Conservation (phyloP, 2,113 vertebrate species). For the Taxidea taxus region DNA sequence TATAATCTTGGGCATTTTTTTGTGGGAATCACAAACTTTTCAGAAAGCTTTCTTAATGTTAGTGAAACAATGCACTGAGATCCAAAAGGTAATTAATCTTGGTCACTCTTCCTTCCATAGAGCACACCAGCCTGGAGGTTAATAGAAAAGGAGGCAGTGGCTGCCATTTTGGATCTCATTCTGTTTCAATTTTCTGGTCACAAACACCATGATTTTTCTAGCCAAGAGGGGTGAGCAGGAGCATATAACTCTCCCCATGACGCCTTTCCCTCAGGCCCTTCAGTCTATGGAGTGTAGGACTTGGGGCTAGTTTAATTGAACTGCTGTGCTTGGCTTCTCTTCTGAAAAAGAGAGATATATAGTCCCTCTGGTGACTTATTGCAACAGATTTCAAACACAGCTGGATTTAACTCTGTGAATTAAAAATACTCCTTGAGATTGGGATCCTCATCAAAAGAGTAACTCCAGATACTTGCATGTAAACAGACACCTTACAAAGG, state of each 20-base stretch:
- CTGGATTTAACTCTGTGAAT: conserved; percentile 55
- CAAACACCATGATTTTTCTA: conserved; percentile 60
- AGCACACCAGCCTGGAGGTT: conserved; percentile 30
- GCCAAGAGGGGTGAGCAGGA: conserved; percentile 42
- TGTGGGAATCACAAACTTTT: background rate
- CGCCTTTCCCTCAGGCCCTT: conserved; percentile 48
- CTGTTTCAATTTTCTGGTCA: conserved; percentile 70
- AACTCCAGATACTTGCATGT: background rate
- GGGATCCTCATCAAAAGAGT: background rate
- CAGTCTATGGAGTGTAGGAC: conserved; percentile 43
- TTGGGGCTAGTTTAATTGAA: conserved; percentile 66
- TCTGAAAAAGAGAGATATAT: conserved; percentile 57
- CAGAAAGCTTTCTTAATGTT: background rate
- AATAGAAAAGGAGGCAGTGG: conserved; percentile 31
- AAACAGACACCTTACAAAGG: background rate
- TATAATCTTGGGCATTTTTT: conserved; percentile 18
- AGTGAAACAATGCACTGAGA: background rate
- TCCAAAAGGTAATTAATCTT: conserved; percentile 46
- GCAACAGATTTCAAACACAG: conserved; percentile 60
- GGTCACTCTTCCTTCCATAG: background rate
- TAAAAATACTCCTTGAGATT: conserved; percentile 44
- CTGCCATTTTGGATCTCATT: conserved; percentile 71
- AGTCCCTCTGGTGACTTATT: conserved; percentile 55
- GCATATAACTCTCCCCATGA: conserved; percentile 51
- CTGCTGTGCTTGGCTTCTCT: conserved; percentile 63